Evolutionary conservation across 2,888 invertebrate species (phyloP).

Genomic region (Drosophila acutilabella): DNA sequence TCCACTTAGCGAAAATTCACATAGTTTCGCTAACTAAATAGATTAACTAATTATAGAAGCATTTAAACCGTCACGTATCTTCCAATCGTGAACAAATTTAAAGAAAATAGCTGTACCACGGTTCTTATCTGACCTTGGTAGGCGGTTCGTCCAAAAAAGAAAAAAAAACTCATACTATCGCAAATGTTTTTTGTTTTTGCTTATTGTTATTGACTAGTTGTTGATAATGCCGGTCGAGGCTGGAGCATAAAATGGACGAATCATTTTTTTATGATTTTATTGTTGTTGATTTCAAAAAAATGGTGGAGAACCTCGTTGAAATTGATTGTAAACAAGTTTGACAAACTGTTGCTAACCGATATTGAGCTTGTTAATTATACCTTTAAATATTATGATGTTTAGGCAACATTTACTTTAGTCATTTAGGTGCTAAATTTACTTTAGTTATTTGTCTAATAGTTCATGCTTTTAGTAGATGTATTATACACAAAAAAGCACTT

Average conservation of each 20-base stretch:
- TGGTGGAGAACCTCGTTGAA: conserved; percentile 12
- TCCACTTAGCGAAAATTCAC: not conserved
- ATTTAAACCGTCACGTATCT: conserved; percentile 1
- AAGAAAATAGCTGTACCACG: conserved; percentile 23
- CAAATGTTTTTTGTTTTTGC: conserved; percentile 36
- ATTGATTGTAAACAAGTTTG: conserved; percentile 40
- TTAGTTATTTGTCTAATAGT: conserved; percentile 31
- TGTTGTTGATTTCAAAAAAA: conserved; percentile 38
- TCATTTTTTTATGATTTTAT: conserved; percentile 53
- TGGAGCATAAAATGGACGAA: conserved; percentile 44
- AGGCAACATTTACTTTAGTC: conserved; percentile 10
- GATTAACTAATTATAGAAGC: conserved; percentile 3
- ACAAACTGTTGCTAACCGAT: conserved; percentile 44
- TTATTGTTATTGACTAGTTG: conserved; percentile 36
- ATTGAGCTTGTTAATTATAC: conserved; percentile 59
- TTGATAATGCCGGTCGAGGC: conserved; percentile 34
- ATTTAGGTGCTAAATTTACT: conserved; percentile 52
- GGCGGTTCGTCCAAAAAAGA: conserved; percentile 25
- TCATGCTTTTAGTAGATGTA: conserved; percentile 24
- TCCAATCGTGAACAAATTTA: conserved; percentile 3
- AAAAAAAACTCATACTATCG: conserved; percentile 35
- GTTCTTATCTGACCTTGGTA: conserved; percentile 59
- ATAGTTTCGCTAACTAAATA: conserved; percentile 1
- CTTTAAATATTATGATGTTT: conserved; percentile 56
- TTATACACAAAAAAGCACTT: conserved; percentile 15